Base-by-base conservation (phyloP, 2,797 vertebrate genomes). In the Gadopsis marmoratus region DNA sequence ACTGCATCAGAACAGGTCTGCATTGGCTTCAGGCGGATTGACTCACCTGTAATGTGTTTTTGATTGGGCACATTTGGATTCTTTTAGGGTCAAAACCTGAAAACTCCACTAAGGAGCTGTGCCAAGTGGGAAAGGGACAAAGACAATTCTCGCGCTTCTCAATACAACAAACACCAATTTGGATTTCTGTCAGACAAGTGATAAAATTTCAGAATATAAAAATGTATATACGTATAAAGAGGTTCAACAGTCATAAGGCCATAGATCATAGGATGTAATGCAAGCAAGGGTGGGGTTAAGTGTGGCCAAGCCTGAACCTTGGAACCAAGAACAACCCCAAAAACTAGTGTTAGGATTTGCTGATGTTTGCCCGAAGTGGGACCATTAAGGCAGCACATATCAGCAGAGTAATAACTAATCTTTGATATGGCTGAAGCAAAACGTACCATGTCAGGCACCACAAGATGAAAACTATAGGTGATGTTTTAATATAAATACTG, bases 21-120 rank as follows among this genome's bases (percentile, higher is more conserved):
- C 26, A 4, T 31, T 65, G 59, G 71, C 60, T 73, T 14, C 37
- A 60, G 65, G 50, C 31, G 55, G 4, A 11, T 58, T 54, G 56
- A 77, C 39, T 62, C 60, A 61, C 64, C 31, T 76, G 48, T 9
- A 5, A 35, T 14, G 14, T 74, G 37, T 31, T 78, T 75, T 59
- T 59, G 14, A 73, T 61, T 69, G 17, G 37, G 8, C 37, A 61
- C 39, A 54, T 61, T 80, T 70, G 23, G 47, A 83, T 76, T 78
- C 11, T 72, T 74, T 67, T 17, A 35, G 9, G 33, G 37, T 72
- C 51, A 19, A 51, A 58, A 47, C 12, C 58, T 63, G 47, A 60
- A 50, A 67, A 67, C 53, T 29, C 17, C 26, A 59, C 19, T 64
- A 37, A 74, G 41, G 4, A 56, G 14, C 21, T 37, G 17, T 45